Base-by-base conservation (phyloP, 2,113 vertebrate species). In the Perca schrenkii region DNA sequence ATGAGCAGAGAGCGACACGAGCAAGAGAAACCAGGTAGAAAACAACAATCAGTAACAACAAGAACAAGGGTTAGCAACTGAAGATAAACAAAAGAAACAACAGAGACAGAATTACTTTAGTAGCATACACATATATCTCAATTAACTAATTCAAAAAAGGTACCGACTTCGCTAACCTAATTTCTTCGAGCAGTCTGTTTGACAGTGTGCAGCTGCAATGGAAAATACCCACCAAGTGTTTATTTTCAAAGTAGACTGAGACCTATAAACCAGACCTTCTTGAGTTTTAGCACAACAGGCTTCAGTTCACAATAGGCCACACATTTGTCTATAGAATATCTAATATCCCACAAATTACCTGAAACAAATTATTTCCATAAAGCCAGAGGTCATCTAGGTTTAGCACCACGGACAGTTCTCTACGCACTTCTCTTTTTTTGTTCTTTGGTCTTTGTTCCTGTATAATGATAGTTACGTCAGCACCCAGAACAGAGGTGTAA, bases 21-120 rank as follows among this genome's bases (percentile, higher is more conserved):
- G 83, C 67, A 67, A 72, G 57, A 60, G 57, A n/a, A 71, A 58
- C 13, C 5, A 69, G 68, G 69, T 12, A 19, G 58, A 72, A 78
- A 71, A 78, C 58, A 75, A 75, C 28, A 25, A 53, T 49, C 21
- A 62, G 60, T 19, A 4, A 73, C 11, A 22, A 46, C 22, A 69
- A 47, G 31, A 68, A 54, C 28, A 53, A 57, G 1, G 11, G 25
- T 34, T 11, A 47, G 56, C n/a, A 58, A 65, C 72, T 46, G n/a
- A 54, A 61, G 67, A 79, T n/a, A 2, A 54, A 70, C 46, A 57
- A 64, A 11, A n/a, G 47, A 65, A 70, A 80, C 63, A 50, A 47
- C 19, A 52, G 58, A 77, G 28, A 60, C 65, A 63, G 50, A 43
- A 53, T n/a, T 13, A 21, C 47, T 25, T 56, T 2, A 7, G 36